Base-by-base conservation (phyloP, 2,797 vertebrate genomes). In the Syngnathus acus region DNA sequence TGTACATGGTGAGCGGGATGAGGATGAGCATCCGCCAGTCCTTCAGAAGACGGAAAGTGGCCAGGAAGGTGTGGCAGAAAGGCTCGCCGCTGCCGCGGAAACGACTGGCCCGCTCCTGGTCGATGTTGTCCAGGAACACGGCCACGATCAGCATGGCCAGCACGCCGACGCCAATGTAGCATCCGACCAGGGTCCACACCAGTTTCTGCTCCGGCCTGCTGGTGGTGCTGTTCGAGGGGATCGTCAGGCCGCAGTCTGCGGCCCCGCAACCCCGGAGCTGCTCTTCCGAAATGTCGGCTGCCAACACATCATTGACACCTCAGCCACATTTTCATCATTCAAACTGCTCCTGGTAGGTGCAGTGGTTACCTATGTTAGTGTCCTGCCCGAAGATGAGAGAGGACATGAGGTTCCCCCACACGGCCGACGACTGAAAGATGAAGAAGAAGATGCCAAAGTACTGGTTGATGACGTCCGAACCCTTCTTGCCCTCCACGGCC, bases 371-470 rank as follows among this genome's bases (percentile, higher is more conserved):
- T 84, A 88, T 84, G 2, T 14, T 79, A 45, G 86, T 59, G 60
- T 84, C 89, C 78, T 94, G 93, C 54, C 89, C 85, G 2, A 99
- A 90, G 75, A 98, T 93, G 71, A 98, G 89, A 0, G 95, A 97
- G 0, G 97, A 98, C 83, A 98, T 94, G 75, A 98, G 92, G 87
- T 98, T 98, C 65, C 97, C 97, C 93, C 95, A 97, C 55, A 97
- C 91, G 0, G 92, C 93, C 0, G 96, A 93, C 0, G 94, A 96
- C 84, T 98, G 97, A 64, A 95, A 96, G 68, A 98, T 88, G 75
- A 97, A 91, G 65, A 98, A 99, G 90, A 98, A 99, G 78, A 95
- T 76, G 67, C 96, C 96, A 9, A 99, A 98, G 73, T 96, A 98
- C 13, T 92, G 91, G 90, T 88, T 98, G 79, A 99, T 92, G 64